Evolutionary conservation across 23 tunicate species (phyloP), one percentile per base, ranked within the genome.

Genomic region (Clavelina lepadiformis): DNA sequence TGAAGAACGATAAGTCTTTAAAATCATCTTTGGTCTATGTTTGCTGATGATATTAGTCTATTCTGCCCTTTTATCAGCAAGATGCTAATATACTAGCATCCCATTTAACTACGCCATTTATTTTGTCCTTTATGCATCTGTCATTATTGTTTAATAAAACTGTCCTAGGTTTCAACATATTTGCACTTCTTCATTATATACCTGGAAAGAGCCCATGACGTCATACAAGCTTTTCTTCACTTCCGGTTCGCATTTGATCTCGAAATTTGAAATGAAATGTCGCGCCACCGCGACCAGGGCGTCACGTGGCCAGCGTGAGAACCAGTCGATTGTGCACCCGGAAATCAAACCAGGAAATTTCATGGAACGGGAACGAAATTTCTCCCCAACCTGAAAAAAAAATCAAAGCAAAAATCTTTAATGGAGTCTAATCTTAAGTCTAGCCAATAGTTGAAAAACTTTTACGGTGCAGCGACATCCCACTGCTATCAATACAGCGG

Each of bases 271-370:
- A 1, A 91, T 91, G 55, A 91, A 91, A 62, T 76, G 83, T n/a
- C 75, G 71, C 44, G 98, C 98, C 1, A 91, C 98, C 6, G 88
- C 83, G 28, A 91, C 98, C 51, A 91, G 46, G 25, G 98, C 98
- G 38, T 81, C 98, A 26, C 87, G 76, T 27, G 98, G 98, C 98
- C 98, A 91, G 35, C 91, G 67, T 28, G 88, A 81, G 74, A 91
- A 91, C 98, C 98, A 91, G 53, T 91, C 98, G 28, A 91, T 91
- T 30, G 98, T 91, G 63, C 98, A 91, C 5, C 98, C 98, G 52
- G 98, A 91, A 33, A 91, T 80, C 56, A 91, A 57, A 34, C 98
- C 98, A 23, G 98, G 98, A 81, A 91, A 91, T 49, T 91, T 91
- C 84, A 91, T 81, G 0, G 98, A 91, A 6, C 98, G 37, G 7